phyloP scores from a whole-genome alignment of 2,113 vertebrate genomes.

The Cervus canadensis region DNA sequence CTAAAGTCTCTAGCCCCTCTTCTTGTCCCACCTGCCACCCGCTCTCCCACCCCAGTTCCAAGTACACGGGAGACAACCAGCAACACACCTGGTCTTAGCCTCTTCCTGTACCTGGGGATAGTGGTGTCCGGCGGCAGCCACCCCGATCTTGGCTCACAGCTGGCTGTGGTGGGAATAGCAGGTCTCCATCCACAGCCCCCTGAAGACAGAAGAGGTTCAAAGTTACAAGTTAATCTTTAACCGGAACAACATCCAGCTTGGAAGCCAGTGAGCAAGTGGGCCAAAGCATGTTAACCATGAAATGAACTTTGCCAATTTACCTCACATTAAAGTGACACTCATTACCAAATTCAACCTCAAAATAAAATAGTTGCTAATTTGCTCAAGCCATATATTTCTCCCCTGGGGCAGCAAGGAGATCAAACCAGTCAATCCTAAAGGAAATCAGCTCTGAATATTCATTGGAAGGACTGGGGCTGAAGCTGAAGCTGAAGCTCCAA shows the following conservation, averaged over 20 bases:
- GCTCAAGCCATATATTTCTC: background rate
- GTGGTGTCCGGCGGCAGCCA: background rate
- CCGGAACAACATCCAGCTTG: background rate
- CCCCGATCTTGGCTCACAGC: background rate
- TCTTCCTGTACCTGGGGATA: background rate
- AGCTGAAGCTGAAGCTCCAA: background rate
- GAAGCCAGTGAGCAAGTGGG: conserved; percentile 26
- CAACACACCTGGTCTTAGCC: background rate
- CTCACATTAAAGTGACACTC: background rate
- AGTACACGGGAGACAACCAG: background rate
- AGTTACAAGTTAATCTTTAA: background rate
- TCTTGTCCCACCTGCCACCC: accelerated
- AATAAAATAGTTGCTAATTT: background rate
- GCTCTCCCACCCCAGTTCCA: background rate
- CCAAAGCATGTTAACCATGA: background rate
- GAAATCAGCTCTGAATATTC: background rate
- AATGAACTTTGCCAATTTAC: background rate
- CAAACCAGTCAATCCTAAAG: background rate
- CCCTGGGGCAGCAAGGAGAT: background rate
- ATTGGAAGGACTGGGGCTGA: background rate
- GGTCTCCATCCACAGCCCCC: background rate
- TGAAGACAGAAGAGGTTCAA: background rate
- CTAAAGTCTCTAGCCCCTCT: background rate
- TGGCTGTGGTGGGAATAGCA: background rate
- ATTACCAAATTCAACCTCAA: background rate